phyloP scores from a whole-genome alignment of 1,140 invertebrate species.

The Melitaea cinxia region DNA sequence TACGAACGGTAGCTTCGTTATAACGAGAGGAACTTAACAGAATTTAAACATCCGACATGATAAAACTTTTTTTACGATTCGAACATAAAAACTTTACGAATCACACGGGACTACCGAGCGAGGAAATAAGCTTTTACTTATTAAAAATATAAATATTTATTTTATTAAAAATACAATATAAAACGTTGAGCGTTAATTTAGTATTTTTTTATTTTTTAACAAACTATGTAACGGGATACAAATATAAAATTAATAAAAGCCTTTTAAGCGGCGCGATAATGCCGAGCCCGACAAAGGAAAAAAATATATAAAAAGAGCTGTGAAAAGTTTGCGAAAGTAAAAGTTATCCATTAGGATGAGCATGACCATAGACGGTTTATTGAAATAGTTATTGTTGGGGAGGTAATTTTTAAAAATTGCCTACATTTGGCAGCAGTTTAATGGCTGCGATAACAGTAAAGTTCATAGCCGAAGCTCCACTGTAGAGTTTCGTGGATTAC shows the following conservation, averaged over 20 bases:
- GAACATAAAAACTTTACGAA: not conserved
- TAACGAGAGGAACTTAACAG: not conserved
- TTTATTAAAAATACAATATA: not conserved
- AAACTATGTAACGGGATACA: not conserved
- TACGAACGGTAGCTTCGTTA: not conserved
- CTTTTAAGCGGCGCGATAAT: slow-evolving; percentile 25
- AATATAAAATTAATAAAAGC: slow-evolving; percentile 22
- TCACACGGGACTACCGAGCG: not conserved
- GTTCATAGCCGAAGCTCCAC: slow-evolving; percentile 71
- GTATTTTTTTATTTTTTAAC: not conserved
- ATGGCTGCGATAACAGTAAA: slow-evolving; percentile 76
- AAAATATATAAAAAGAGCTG: slow-evolving; percentile 44
- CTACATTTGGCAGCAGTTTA: slow-evolving; percentile 69
- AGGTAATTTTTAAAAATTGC: slow-evolving; percentile 77
- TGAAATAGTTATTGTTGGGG: slow-evolving; percentile 72
- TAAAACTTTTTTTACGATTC: slow-evolving; percentile 1
- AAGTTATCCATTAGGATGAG: slow-evolving; percentile 64
- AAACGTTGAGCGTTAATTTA: not conserved
- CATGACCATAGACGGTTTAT: slow-evolving; percentile 71
- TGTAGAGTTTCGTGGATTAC: slow-evolving; percentile 64
- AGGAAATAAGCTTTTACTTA: not conserved
- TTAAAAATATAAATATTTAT: not conserved
- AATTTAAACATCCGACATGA: not conserved
- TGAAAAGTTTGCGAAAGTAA: slow-evolving; percentile 56
- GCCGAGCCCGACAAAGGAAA: slow-evolving; percentile 16